Base-by-base conservation (phyloP, 2,797 vertebrate species). In the Gambusia yucatana region DNA sequence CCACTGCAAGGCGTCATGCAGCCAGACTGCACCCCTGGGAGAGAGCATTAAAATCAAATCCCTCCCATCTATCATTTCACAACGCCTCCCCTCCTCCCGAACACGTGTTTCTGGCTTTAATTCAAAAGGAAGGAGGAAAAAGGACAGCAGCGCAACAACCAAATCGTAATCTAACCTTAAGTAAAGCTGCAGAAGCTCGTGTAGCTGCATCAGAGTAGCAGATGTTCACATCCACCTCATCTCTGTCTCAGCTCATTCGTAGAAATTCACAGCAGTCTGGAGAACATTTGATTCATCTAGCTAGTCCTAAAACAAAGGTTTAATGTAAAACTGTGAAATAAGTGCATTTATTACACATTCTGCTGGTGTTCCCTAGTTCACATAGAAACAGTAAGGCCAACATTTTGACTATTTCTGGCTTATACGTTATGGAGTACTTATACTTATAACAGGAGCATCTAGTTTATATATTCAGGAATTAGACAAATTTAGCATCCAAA, bases 201-300 rank as follows among this genome's bases (percentile, higher is more conserved):
- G 89, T 86, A 87, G 81, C 80, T 80, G 78, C 84, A 93, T 92
- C 88, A 92, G 89, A 92, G 89, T 79, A 92, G 88, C 91, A 93
- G 90, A 92, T 91, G 90, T 84, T 82, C 80, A 25, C 57, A 63
- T 63, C 61, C 30, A 36, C 33, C 16, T 36, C 61, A 36, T 17
- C 16, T 63, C 33, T 13, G 71, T 73, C 72, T 70, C 73, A 33
- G n/a, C 36, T 86, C 65, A 91, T 82, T 77, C 80, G 71, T 72
- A 52, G 30, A 0, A n/a, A 80, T 44, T 80, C 57, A 52, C n/a
- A 61, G 48, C 9, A 43, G n/a, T 11, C 22, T 50, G 55, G 25
- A 47, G 33, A 71, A 39, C 71, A 76, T 79, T 33, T 78, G 63
- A 87, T 75, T n/a, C 6, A 44, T 65, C 63, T 72, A 77, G 76